phyloP scores from a whole-genome alignment of 2,113 vertebrate genomes.

The Sorex fumeus region DNA sequence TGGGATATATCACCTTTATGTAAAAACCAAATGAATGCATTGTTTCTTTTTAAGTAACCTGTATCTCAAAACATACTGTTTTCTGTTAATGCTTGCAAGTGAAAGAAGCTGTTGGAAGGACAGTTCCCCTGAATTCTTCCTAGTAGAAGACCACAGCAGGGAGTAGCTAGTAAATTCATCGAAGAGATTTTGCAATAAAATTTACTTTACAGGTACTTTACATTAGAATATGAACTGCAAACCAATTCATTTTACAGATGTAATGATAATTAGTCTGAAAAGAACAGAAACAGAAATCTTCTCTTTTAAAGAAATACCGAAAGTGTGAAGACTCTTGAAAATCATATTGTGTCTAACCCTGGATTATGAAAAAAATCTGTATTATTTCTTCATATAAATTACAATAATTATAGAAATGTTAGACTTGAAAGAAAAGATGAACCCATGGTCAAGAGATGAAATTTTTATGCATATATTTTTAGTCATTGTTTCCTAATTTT shows the following conservation, averaged over 20 bases:
- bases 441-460: not conserved
- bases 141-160: not conserved
- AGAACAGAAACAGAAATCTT: not conserved
- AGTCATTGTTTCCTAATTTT: no score
- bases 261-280: not conserved
- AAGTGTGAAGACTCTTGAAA: not conserved
- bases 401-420: constrained; percentile 3
- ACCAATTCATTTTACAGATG: not conserved
- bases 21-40: not conserved
- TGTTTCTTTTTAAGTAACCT: not conserved
- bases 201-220: not conserved
- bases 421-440: not conserved
- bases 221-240: not conserved
- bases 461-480: no score
- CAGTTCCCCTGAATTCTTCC: not conserved
- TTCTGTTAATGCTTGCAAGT: not conserved
- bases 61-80: not conserved
- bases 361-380: not conserved
- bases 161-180: not conserved
- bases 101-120: not conserved
- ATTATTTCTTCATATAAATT: constrained; percentile 32
- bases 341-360: not conserved
- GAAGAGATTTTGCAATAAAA: not conserved
- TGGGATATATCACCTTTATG: not conserved
- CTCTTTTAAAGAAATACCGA: not conserved